Evolutionary conservation across 2,888 invertebrate species (phyloP), one percentile per base, ranked within the genome.

Genomic region (Fragum sueziense): DNA sequence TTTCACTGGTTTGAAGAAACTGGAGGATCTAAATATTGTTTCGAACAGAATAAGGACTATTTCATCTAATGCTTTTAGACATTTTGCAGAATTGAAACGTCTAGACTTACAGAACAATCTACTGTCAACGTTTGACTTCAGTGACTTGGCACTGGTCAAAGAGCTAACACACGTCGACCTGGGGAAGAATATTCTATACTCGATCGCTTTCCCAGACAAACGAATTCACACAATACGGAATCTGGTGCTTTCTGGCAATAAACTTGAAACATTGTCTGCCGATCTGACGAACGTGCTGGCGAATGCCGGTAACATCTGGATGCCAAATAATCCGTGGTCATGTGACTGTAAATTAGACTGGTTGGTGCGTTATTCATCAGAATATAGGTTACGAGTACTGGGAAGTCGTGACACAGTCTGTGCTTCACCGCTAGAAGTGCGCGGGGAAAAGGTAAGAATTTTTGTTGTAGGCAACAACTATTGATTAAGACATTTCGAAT

Each of bases 301-400:
- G 14, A 74, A 75, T n/a, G 84, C 83, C 37, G 79, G 83, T 20
- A 83, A 76, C 34, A 67, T 87, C 20, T 76, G 80, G 52, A 65
- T 87, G 25, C 78, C 82, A n/a, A 83, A 83, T 57, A 89, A 89
- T 69, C 87, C 88, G 4, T 84, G 86, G 85, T 78, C 85, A 34
- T 89, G 89, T 84, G 88, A 89, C 76, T 89, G 89, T 70, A 70
- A 86, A 17, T 51, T 89, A 25, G 77, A 75, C n/a, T 88, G 88
- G 88, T 41, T 88, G 9, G 54, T 74, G 0, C 75, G 78, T 27
- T 78, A 80, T n/a, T 67, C 70, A 14, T 68, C 82, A 0, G 74
- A 74, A 47, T 84, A 83, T 52, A 79, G 70, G 31, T 27, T 86
- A 7, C 81, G 82, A 31, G 41, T 87, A n/a, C 80, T 83, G 25